Evolutionary conservation across 2,888 invertebrate species (phyloP), one percentile per base, ranked within the genome.

Genomic region (Platycheirus rosarum): DNA sequence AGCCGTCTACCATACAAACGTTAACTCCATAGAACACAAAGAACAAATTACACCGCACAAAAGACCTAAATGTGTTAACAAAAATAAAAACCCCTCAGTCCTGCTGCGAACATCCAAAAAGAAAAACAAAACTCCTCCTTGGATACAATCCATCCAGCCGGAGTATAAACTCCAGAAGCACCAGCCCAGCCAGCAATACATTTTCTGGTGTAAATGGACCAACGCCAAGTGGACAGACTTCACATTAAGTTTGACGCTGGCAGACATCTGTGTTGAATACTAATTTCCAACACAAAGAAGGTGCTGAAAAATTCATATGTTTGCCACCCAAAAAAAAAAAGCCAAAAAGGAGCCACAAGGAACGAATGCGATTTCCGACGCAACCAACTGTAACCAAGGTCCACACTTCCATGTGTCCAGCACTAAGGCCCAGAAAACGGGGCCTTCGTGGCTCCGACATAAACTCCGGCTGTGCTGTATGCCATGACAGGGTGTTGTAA

Each of bases 221-320:
- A 82, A 77, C 76, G 71, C 82, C 77, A 77, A 82, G 71, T 77
- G 82, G 77, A 82, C 71, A 77, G 68, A 77, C 82, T 82, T 77
- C 73, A 66, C 66, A 77, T 77, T 71, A 82, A 77, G 71, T 44
- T 71, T 68, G 77, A 82, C 68, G 77, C 62, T 68, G 71, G 29
- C 76, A 62, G 77, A 68, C 82, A 82, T 82, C 73, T 82, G 77
- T 42, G 77, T 68, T 82, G 82, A 82, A 82, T 82, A 82, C 82
- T 77, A 82, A 82, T 82, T 82, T 73, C 70, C 18, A 51, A 55
- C 32, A 68, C 63, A 71, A 77, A 77, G 77, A 82, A 82, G 77
- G 82, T 82, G 82, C 77, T 82, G 82, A 82, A 82, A 82, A 82
- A 73, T 82, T 76, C 82, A 82, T 82, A 70, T 73, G 76, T 70